These are phyloP conservation scores for Acleris emargana DNA, from an alignment of 2,888 invertebrate species.

Conservation along the genomic window DNA sequence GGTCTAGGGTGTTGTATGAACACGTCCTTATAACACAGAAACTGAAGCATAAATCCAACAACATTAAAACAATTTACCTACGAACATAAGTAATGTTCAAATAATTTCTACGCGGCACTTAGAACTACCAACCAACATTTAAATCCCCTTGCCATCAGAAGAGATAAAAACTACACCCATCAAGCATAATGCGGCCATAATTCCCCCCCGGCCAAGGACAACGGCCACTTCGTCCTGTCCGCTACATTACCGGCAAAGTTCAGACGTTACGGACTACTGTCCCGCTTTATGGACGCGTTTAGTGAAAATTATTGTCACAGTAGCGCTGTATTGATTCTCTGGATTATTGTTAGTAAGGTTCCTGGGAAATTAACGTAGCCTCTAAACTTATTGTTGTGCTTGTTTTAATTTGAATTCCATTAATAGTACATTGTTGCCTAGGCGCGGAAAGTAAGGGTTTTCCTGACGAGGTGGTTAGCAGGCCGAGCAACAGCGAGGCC, in stretches of 20 bases:
- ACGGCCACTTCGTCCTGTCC: constrained; percentile 51
- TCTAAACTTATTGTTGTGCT: background rate
- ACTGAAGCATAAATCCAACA: no score
- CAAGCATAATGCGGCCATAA: constrained; percentile 53
- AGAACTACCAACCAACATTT: constrained; percentile 16
- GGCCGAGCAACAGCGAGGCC: no score
- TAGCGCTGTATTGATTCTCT: constrained; percentile 29
- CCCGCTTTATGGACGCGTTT: constrained; percentile 54
- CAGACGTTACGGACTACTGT: constrained; percentile 58
- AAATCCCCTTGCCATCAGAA: constrained; percentile 25
- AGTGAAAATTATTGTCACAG: constrained; percentile 57
- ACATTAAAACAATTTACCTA: no score
- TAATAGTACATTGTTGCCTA: no score
- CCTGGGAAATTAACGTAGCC: background rate
- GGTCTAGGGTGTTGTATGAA: no score
- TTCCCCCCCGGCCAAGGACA: constrained; percentile 50
- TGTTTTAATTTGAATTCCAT: background rate
- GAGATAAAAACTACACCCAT: constrained; percentile 41
- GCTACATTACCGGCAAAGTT: constrained; percentile 58
- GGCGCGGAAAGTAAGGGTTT: no score
- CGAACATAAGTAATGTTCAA: no score
- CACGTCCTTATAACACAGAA: no score
- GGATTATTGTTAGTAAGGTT: constrained; percentile 15
- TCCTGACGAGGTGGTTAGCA: no score
- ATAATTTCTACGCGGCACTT: background rate